Conservation (phyloP, 2,888 invertebrate genomes). For the Allygus modestus region DNA sequence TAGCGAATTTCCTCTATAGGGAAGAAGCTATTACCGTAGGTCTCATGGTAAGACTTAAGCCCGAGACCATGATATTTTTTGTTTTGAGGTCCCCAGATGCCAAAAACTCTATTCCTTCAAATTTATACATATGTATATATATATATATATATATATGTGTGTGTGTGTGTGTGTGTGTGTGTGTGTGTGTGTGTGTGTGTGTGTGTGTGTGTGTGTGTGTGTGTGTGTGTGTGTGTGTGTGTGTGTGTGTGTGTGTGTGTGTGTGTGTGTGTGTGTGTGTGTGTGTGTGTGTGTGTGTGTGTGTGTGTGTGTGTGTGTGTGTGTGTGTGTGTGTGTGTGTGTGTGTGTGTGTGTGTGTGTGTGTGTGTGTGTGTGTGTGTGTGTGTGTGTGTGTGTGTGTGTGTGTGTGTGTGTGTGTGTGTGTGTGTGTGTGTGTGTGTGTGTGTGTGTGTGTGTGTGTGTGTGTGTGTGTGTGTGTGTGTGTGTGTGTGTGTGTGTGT, state of each 20-base stretch:
- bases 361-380: conserved; percentile 9
- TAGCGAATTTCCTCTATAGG: no score
- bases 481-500: conserved; percentile 5
- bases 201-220: conserved; percentile 9
- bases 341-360: conserved; percentile 9
- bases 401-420: conserved; percentile 9
- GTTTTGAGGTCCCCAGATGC: no score
- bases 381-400: conserved; percentile 9
- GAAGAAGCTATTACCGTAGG: no score
- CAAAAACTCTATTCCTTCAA: no score
- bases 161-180: conserved; percentile 9
- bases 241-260: conserved; percentile 9
- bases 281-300: conserved; percentile 9
- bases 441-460: conserved; percentile 9
- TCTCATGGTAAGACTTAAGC: no score
- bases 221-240: conserved; percentile 9
- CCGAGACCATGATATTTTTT: no score
- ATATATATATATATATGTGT: neutral
- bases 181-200: conserved; percentile 9
- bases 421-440: conserved; percentile 9
- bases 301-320: conserved; percentile 9
- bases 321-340: conserved; percentile 9
- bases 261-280: conserved; percentile 9
- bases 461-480: conserved; percentile 9
- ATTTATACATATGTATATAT: no score